These are phyloP conservation scores for Vanessa atalanta DNA, from an alignment of 1,140 invertebrate species.

Conservation along the genomic window DNA sequence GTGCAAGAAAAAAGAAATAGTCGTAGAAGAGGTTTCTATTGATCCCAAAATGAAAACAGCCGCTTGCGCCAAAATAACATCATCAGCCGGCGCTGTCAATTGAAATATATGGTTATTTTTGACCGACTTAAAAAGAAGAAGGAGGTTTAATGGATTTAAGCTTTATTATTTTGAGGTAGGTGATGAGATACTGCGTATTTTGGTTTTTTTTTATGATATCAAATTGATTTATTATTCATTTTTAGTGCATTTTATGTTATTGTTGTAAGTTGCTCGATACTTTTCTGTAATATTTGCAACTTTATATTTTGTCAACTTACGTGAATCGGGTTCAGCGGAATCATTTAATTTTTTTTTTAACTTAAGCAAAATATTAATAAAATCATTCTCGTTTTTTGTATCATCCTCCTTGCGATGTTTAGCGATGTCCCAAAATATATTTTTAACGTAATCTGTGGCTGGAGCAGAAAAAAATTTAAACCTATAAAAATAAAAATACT, in stretches of 20 bases:
- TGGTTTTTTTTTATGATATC: no score
- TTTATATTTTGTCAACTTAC: constrained; percentile 41
- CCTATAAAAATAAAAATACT: constrained; percentile 40
- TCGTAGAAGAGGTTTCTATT: constrained; percentile 88
- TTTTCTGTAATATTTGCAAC: no score
- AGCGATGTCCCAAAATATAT: constrained; percentile 79
- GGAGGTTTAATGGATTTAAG: no score
- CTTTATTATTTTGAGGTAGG: no score
- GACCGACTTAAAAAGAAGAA: no score
- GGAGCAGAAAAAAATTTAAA: constrained; percentile 77
- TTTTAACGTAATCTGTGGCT: constrained; percentile 79
- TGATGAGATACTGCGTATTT: no score
- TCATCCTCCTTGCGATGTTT: constrained; percentile 69
- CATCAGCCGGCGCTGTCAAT: constrained; percentile 77
- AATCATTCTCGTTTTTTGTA: constrained; percentile 76
- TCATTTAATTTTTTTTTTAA: constrained; percentile 80
- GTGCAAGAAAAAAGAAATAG: constrained; percentile 84
- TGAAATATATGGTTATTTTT: background rate
- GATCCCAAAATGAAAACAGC: constrained; percentile 88
- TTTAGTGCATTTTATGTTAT: no score
- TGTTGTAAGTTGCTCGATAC: background rate
- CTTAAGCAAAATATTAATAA: constrained; percentile 81
- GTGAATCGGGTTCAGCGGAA: constrained; percentile 60
- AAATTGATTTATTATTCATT: no score
- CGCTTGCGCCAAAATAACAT: constrained; percentile 84